Conservation (phyloP, 2,113 vertebrate genomes). For the Nannospalax galili region DNA sequence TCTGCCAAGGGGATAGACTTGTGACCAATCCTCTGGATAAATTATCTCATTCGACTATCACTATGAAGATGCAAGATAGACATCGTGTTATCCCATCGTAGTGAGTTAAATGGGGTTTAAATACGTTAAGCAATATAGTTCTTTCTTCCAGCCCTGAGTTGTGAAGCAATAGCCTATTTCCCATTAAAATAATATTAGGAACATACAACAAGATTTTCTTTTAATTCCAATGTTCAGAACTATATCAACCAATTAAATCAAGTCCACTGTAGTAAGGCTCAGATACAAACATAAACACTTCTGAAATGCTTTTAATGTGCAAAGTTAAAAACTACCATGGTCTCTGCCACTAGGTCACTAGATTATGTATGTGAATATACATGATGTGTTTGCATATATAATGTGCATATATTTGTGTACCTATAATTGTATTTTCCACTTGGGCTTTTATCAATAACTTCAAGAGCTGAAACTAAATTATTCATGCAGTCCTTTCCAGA, state of each 20-base stretch:
- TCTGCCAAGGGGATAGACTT: not conserved
- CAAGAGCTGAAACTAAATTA: not conserved
- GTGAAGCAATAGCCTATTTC: not conserved
- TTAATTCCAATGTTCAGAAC: not conserved
- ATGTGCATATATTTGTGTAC: not conserved
- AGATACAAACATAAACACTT: not conserved
- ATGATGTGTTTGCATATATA: too few species aligned
- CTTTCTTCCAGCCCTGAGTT: not conserved
- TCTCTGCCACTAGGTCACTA: not conserved
- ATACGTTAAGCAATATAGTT: not conserved
- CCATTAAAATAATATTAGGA: not conserved
- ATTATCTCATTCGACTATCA: not conserved
- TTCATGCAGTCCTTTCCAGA: not conserved
- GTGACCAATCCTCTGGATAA: not conserved
- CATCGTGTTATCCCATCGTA: not conserved
- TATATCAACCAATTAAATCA: not conserved
- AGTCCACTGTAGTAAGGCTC: not conserved
- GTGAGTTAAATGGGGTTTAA: not conserved
- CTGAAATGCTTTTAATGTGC: not conserved
- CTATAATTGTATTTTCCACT: not conserved
- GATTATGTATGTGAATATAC: not conserved
- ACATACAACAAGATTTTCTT: not conserved
- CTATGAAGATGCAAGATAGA: not conserved
- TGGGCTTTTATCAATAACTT: slow-evolving; percentile 30
- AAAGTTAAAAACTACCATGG: not conserved